phyloP scores from a whole-genome alignment of 2,113 vertebrate genomes.

The Suncus etruscus region DNA sequence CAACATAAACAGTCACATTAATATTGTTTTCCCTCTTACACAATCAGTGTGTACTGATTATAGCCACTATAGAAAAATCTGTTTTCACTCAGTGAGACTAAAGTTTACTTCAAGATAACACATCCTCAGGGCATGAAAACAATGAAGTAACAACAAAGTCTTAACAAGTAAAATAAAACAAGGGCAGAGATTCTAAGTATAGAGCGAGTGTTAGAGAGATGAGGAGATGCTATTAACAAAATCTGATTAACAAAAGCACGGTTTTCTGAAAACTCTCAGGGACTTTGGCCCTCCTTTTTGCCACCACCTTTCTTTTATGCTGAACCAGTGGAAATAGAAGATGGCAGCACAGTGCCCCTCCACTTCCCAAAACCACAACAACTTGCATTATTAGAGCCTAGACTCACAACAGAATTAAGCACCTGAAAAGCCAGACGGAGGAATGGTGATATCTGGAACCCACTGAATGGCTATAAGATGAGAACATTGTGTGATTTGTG shows the following conservation, averaged over 20 bases:
- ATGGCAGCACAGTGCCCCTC: background rate
- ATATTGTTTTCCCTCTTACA: background rate
- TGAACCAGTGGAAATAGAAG: background rate
- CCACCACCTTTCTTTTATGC: background rate
- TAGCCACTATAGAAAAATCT: background rate
- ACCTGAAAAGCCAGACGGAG: rapidly evolving
- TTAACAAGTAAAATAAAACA: background rate
- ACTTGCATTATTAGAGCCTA: rapidly evolving
- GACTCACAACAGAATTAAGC: background rate
- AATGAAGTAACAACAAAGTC: background rate
- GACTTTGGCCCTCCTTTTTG: rapidly evolving
- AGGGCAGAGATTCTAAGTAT: background rate
- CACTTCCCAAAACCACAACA: background rate
- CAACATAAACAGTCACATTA: too few relatives aligned
- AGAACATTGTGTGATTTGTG: background rate
- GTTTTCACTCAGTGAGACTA: background rate
- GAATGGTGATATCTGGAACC: background rate
- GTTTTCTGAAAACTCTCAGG: background rate
- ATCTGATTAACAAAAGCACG: background rate
- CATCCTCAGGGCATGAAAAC: background rate
- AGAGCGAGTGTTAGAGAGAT: background rate
- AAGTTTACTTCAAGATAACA: background rate
- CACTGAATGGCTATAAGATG: rapidly evolving
- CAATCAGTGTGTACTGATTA: background rate
- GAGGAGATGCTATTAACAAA: background rate